phyloP scores from a whole-genome alignment of 2,888 invertebrate genomes.

The Drosophila koepferae region DNA sequence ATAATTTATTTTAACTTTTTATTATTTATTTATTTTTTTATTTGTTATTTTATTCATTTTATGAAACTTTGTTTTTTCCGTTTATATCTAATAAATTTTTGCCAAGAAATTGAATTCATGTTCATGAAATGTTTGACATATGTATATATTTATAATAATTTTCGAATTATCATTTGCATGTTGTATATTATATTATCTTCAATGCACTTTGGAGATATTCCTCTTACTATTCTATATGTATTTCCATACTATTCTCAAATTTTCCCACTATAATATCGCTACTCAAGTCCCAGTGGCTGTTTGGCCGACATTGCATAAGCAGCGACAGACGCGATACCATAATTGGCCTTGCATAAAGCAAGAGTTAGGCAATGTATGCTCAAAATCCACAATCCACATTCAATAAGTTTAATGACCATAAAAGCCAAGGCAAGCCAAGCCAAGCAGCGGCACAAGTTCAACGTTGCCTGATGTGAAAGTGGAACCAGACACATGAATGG shows the following conservation, averaged over 20 bases:
- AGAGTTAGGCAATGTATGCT: conserved; percentile 29
- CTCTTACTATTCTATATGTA: neutral
- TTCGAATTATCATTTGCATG: too few relatives aligned
- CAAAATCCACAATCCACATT: conserved; percentile 33
- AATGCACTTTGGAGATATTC: too few relatives aligned
- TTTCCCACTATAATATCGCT: neutral
- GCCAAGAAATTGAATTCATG: too few relatives aligned
- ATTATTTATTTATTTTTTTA: too few relatives aligned
- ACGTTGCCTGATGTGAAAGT: conserved; percentile 59
- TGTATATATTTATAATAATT: too few relatives aligned
- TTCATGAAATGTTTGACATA: too few relatives aligned
- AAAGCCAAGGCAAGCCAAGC: conserved; percentile 25
- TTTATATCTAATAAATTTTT: too few relatives aligned
- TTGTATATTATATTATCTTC: too few relatives aligned
- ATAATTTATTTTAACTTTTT: too few relatives aligned
- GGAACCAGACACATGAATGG: conserved; percentile 38
- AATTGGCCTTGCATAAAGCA: conserved; percentile 62
- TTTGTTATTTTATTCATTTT: too few relatives aligned
- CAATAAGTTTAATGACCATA: conserved; percentile 69
- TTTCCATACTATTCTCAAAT: neutral
- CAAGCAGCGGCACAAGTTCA: conserved; percentile 54
- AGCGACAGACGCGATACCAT: conserved; percentile 25
- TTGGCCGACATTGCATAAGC: conserved; percentile 53
- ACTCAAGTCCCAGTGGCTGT: conserved; percentile 11
- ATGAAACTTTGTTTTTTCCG: too few relatives aligned